Evolutionary conservation across 2,888 invertebrate genomes (phyloP), one percentile per base, ranked within the genome.

Genomic region (Linyphia triangularis): DNA sequence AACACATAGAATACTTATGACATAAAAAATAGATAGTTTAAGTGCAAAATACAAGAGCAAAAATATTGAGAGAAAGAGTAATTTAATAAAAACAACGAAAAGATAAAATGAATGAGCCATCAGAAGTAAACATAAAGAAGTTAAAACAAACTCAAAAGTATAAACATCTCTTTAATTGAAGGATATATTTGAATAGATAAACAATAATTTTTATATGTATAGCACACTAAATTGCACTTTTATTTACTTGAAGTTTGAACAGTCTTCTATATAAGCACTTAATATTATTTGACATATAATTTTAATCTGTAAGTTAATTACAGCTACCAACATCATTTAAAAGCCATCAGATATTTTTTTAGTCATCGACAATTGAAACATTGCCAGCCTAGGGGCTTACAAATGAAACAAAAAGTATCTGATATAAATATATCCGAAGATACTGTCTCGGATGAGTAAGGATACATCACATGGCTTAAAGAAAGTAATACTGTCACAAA

Each of bases 361-460:
- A 26, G 16, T 82, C 82, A 82, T n/a, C 3, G 22, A 79, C 24
- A 79, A 70, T 43, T n/a, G 43, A 33, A 67, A 33, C 61, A 26
- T 24, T 63, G 40, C 30, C 7, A 33, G 59, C 70, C 26, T 33
- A 28, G 7, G 43, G 43, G 51, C 51, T 16, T 28, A n/a, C 57
- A 59, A 37, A 33, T 26, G 37, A 24, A 26, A 28, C 13, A 4
- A 13, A 57, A 37, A 10, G 37, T 57, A 7, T 26, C 16, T 26
- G 67, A 67, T 30, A 30, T 19, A 5, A 33, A 19, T 30, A 77
- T 16, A 19, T 61, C 33, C 2, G 59, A 72, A 65, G 10, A 9
- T 30, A 57, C 40, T 9, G 40, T 57, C 43, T 88, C 86, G 67
- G 67, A 88, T 88, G 86, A 88, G 86, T 88, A 88, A 88, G 86